These are phyloP conservation scores for Motacilla tschutschensis DNA, from an alignment of 2,113 vertebrate genomes.

Conservation along the genomic window DNA sequence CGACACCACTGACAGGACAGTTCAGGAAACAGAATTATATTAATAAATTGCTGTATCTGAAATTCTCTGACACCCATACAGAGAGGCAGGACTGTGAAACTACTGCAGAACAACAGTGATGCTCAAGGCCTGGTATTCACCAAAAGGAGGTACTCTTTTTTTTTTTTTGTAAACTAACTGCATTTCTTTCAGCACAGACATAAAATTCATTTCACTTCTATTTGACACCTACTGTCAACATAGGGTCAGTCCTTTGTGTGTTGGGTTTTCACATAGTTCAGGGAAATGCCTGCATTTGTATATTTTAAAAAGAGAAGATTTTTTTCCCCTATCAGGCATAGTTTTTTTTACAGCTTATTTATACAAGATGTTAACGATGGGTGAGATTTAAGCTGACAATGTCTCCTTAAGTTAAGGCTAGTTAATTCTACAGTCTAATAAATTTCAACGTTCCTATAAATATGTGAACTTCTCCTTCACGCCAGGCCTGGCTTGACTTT, in stretches of 20 bases:
- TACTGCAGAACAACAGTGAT: not conserved
- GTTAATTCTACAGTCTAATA: constrained; percentile 34
- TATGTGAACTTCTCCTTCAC: not conserved
- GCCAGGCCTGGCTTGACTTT: not conserved
- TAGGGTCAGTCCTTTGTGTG: not conserved
- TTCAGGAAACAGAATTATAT: not conserved
- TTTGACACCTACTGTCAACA: not conserved
- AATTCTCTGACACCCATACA: not conserved
- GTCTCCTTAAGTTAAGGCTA: constrained; percentile 12
- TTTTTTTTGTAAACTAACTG: not conserved
- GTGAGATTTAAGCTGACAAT: constrained; percentile 17
- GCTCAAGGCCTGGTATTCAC: not conserved
- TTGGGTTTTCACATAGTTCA: not conserved
- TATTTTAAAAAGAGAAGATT: not conserved
- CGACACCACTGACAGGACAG: not conserved
- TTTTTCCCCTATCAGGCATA: not conserved
- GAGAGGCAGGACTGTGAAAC: not conserved
- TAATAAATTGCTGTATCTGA: not conserved
- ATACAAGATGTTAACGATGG: not conserved
- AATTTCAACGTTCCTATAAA: constrained; percentile 22
- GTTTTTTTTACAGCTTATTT: constrained; percentile 32
- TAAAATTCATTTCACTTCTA: not conserved
- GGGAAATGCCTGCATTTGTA: not conserved
- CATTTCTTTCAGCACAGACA: not conserved
- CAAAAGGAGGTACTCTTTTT: not conserved